Base-by-base conservation (phyloP, 2,888 invertebrate species). In the Lochmaea crataegi region DNA sequence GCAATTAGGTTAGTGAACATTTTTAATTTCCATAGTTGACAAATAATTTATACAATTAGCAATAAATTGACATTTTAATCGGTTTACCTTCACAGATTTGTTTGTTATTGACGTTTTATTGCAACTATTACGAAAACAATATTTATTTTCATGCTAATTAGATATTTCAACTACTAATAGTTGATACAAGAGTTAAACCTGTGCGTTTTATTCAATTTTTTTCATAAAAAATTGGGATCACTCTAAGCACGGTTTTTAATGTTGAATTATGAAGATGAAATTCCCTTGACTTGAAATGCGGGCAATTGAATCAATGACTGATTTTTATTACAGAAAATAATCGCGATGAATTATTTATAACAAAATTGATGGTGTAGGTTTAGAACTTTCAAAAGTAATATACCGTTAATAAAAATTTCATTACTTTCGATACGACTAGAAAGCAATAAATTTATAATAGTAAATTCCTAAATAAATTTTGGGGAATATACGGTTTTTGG, bases 401-500 rank as follows among this genome's bases (percentile, higher is more conserved):
- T 63, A 42, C n/a, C 38, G 63, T 63, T 53, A 69, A 69, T 69
- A 63, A 69, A 69, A 63, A 61, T 69, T 63, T 63, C 63, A 69
- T 69, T 63, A 53, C 67, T 61, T 48, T 61, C 68, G 60, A 51
- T 48, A 32, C 69, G 41, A 68, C 60, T 61, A 63, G 38, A 61
- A 41, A 41, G 63, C 56, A 61, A 69, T 69, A 69, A 69, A 69
- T 69, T 69, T 63, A 63, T 63, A 69, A 38, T 48, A 48, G 68
- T 61, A 61, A 60, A 48, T 61, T 58, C 68, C 51, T 11, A 69
- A 61, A 63, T 63, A 69, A 63, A 63, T 69, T 69, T 63, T 26
- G 69, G n/a, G n/a, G 53, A 69, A 69, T 69, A 63, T 69, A 69
- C 63, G 64, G 58, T 72, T 72, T 72, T 72, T 68, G 72, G 72